phyloP scores from a whole-genome alignment of 2,113 vertebrate species.

The Mellivora capensis region DNA sequence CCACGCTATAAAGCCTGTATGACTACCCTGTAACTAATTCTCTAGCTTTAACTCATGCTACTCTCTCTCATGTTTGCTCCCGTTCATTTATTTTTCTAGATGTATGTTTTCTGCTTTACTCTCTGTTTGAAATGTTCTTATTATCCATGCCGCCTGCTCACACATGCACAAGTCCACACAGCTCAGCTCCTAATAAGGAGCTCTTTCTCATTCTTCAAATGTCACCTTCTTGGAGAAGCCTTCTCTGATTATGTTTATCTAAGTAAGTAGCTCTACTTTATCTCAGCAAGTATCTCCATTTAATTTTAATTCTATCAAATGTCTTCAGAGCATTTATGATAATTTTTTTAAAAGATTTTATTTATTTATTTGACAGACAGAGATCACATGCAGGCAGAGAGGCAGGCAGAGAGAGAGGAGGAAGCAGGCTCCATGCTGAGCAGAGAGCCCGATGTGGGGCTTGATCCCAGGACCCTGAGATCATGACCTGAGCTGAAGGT shows the following conservation, averaged over 20 bases:
- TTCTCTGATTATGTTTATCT: background rate
- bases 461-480: too few species aligned
- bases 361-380: too few species aligned
- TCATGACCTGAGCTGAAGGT: too few species aligned
- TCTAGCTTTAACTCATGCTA: background rate
- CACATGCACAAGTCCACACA: background rate
- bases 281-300: background rate
- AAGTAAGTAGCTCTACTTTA: background rate
- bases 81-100: background rate
- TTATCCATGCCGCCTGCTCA: background rate
- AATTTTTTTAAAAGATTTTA: too few species aligned
- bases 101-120: background rate
- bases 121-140: background rate
- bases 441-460: too few species aligned
- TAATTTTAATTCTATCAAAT: background rate
- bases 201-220: background rate
- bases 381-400: too few species aligned
- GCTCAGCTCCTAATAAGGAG: background rate
- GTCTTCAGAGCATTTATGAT: background rate
- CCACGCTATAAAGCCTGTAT: background rate
- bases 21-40: too few species aligned
- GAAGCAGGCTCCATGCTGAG: too few species aligned
- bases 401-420: too few species aligned
- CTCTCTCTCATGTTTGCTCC: background rate
- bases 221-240: background rate